Percentiles rank a stretch among this genome's conserved stretches.
Evolutionary conservation across 2,797 vertebrate genomes (phyloP).

Genomic region (Tiaroga cobitis): DNA sequence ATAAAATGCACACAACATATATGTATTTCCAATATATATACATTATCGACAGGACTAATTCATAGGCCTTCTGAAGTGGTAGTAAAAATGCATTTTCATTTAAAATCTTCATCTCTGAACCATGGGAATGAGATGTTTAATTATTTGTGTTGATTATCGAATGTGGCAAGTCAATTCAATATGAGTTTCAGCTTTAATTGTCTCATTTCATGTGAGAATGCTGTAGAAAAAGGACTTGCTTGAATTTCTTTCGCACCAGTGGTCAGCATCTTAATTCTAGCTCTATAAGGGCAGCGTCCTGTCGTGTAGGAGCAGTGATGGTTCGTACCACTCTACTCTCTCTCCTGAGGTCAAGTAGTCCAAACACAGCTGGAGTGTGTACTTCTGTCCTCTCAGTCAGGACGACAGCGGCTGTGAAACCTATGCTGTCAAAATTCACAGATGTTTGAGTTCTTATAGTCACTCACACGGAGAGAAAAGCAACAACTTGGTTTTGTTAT

Average conservation of each 20-base stretch:
- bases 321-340: constrained; percentile 40
- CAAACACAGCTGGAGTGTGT: constrained; percentile 54
- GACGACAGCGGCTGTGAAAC: neutral
- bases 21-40: too few species aligned
- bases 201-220: neutral
- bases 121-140: neutral
- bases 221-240: constrained; percentile 19
- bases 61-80: neutral
- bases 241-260: constrained; percentile 33
- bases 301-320: constrained; percentile 22
- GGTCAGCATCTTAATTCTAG: neutral
- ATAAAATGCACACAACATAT: neutral
- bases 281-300: constrained; percentile 36
- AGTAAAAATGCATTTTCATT: neutral
- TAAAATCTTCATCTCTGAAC: neutral
- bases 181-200: neutral
- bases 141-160: neutral
- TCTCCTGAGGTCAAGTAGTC: constrained; percentile 44
- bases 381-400: constrained; percentile 18
- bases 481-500: neutral
- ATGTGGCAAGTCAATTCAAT: neutral
- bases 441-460: neutral
- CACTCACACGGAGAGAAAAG: neutral
- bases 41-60: neutral
- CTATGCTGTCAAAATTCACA: neutral